These are phyloP conservation scores for Corvus moneduloides DNA, from an alignment of 2,113 vertebrate species.

Conservation along the genomic window DNA sequence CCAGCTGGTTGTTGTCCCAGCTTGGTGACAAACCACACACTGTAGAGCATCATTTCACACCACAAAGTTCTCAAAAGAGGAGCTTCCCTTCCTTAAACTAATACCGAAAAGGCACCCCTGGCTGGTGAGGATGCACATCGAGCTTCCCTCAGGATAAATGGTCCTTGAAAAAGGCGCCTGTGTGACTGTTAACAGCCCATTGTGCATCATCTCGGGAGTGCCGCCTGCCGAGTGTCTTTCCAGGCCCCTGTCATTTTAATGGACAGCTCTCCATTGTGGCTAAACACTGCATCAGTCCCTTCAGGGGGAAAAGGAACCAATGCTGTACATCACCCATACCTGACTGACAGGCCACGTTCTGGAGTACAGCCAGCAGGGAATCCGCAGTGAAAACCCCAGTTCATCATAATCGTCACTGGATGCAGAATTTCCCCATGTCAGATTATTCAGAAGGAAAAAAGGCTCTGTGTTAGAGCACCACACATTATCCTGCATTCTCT, in stretches of 20 bases:
- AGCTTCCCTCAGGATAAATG: background rate
- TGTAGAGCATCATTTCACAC: background rate
- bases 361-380: background rate
- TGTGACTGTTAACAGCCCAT: background rate
- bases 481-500: background rate
- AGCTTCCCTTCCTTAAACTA: background rate
- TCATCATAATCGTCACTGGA: background rate
- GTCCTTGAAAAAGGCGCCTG: background rate
- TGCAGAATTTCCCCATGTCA: background rate
- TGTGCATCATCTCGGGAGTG: background rate
- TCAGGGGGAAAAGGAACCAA: background rate
- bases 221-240: background rate
- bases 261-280: conserved; percentile 2
- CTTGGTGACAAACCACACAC: accelerated
- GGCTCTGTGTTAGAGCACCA: background rate
- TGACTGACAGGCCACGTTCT: background rate
- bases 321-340: background rate
- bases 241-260: conserved; percentile 3
- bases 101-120: background rate
- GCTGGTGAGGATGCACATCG: background rate
- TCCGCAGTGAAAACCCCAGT: background rate
- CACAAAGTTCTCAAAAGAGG: background rate
- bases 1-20: background rate
- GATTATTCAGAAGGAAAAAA: background rate
- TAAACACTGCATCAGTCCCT: background rate